phyloP scores from a whole-genome alignment of 1,140 invertebrate species.

The Neocloeon triangulifer region DNA sequence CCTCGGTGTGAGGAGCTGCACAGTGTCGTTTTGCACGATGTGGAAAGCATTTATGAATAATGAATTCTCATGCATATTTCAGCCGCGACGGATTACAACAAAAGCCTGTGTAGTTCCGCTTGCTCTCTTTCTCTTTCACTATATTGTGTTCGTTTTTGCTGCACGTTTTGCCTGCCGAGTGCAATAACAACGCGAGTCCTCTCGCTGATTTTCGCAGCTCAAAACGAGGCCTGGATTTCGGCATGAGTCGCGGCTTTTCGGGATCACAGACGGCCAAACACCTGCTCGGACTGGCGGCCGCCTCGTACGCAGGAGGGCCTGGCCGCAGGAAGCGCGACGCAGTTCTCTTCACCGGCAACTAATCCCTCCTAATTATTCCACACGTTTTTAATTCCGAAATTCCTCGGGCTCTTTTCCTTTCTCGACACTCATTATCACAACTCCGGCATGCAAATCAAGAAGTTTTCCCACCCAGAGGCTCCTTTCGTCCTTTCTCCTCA shows the following conservation, averaged over 20 bases:
- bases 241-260: slow-evolving; percentile 63
- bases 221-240: slow-evolving; percentile 58
- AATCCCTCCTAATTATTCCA: not conserved
- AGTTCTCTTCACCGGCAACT: slow-evolving; percentile 7
- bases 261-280: slow-evolving; percentile 74
- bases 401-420: too few species aligned
- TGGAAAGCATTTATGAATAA: too few species aligned
- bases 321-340: slow-evolving; percentile 47
- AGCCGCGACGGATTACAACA: too few species aligned
- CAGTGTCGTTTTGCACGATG: too few species aligned
- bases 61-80: too few species aligned
- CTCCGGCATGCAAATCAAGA: too few species aligned
- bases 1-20: too few species aligned
- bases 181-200: not conserved
- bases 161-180: too few species aligned
- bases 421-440: too few species aligned
- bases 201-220: slow-evolving; percentile 27
- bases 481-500: too few species aligned
- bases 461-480: too few species aligned
- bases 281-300: slow-evolving; percentile 64
- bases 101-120: not conserved
- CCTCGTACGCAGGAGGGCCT: slow-evolving; percentile 66
- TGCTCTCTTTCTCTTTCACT: not conserved
- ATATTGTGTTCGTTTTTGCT: not conserved
- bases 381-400: too few species aligned